Conservation (phyloP, 2,113 vertebrate genomes). For the Ancistrus triradiatus region DNA sequence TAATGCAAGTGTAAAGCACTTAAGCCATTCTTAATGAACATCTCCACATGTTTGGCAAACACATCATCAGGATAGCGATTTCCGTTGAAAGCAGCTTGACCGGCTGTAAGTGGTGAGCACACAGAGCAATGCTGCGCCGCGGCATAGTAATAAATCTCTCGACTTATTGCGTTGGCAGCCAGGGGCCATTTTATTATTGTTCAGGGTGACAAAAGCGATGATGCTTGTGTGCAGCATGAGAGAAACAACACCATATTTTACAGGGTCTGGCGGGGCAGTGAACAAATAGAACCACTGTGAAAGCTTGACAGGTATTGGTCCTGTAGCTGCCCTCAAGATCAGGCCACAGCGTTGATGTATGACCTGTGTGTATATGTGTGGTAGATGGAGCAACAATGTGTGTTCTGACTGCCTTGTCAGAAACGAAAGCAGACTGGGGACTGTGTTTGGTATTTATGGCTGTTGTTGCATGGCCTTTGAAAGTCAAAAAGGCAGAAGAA, state of each 20-base stretch:
- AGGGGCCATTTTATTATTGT: slow-evolving; percentile 40
- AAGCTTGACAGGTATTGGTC: slow-evolving; percentile 28
- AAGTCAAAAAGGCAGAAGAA: slow-evolving; percentile 12
- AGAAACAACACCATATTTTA: slow-evolving; percentile 18
- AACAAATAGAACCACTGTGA: slow-evolving; percentile 28
- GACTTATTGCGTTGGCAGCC: slow-evolving; percentile 14
- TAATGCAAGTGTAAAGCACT: neutral
- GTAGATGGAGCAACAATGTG: slow-evolving; percentile 6
- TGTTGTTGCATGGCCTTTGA: slow-evolving; percentile 10
- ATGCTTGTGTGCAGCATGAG: slow-evolving; percentile 29
- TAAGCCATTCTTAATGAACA: slow-evolving; percentile 31
- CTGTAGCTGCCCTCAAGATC: slow-evolving; percentile 21
- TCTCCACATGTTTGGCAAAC: slow-evolving; percentile 31
- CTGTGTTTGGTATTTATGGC: neutral
- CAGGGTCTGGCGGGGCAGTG: slow-evolving; percentile 27
- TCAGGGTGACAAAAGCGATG: slow-evolving; percentile 38
- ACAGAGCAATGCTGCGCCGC: slow-evolving; percentile 1
- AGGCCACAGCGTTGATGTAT: slow-evolving; percentile 1
- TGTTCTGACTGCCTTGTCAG: slow-evolving; percentile 5
- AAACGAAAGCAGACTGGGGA: slow-evolving; percentile 20
- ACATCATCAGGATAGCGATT: slow-evolving; percentile 16
- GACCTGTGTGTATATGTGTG: slow-evolving; percentile 19
- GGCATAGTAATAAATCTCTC: slow-evolving; percentile 29
- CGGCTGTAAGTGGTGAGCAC: slow-evolving; percentile 6
- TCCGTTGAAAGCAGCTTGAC: slow-evolving; percentile 18